Conservation (phyloP, 1,140 invertebrate genomes). For the Mya arenaria region DNA sequence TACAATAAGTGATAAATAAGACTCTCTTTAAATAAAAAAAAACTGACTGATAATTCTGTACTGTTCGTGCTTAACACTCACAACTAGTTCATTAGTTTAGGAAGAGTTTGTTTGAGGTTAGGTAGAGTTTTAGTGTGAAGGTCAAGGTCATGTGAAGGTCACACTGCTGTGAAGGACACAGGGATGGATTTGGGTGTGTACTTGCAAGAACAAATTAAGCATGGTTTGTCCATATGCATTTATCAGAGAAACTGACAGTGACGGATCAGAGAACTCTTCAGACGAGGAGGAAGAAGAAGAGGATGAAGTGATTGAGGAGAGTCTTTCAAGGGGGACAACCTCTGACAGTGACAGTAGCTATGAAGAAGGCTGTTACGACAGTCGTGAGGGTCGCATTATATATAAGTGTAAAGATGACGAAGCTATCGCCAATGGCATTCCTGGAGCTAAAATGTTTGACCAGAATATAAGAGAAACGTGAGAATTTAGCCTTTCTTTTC, state of each 20-base stretch:
- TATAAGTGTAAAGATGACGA: slow-evolving; percentile 81
- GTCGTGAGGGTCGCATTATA: slow-evolving; percentile 78
- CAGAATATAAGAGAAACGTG: slow-evolving; percentile 80
- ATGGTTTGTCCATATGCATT: slow-evolving; percentile 12
- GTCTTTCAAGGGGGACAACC: slow-evolving; percentile 47
- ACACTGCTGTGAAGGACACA: background rate
- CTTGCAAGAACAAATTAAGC: background rate
- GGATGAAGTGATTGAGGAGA: slow-evolving; percentile 50
- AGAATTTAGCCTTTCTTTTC: too few species aligned
- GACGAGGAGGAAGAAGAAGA: slow-evolving; percentile 51
- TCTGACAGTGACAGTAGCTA: slow-evolving; percentile 73
- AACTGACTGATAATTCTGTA: too few species aligned
- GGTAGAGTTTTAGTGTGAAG: background rate
- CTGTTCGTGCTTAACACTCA: too few species aligned
- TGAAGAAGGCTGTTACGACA: slow-evolving; percentile 81
- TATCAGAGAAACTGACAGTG: slow-evolving; percentile 55
- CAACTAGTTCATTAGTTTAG: too few species aligned
- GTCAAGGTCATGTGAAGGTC: background rate
- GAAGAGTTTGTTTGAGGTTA: too few species aligned
- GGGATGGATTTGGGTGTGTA: slow-evolving; percentile 15
- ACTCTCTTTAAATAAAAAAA: too few species aligned
- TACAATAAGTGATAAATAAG: too few species aligned
- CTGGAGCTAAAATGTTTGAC: slow-evolving; percentile 82
- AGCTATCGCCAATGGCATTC: slow-evolving; percentile 76
- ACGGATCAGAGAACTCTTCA: slow-evolving; percentile 37